Evolutionary conservation across 2,113 vertebrate genomes (phyloP), one percentile per base, ranked within the genome.

Genomic region (Malaclemys terrapin): DNA sequence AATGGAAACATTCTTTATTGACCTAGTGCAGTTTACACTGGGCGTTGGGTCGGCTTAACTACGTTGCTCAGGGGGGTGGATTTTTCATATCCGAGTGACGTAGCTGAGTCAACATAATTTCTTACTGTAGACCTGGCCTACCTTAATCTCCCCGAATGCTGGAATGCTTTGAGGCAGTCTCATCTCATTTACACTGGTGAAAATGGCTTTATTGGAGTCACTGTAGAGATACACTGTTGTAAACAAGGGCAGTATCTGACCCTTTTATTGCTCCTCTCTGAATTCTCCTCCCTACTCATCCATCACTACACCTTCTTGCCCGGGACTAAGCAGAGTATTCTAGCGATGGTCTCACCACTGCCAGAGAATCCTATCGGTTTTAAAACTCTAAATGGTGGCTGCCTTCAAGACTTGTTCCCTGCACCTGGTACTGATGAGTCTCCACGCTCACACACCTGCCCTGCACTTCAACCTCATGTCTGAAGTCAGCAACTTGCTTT

Each of bases 141-240:
- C 25, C 24, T 10, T 24, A 57, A 57, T 96, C 95, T 89, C 83
- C 93, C 96, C 96, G 95, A 94, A 96, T 97, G 97, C 97, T 93
- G 95, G 80, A 82, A 53, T 35, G 65, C 95, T 92, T 42, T 22
- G 83, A 83, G 93, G 89, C 93, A 96, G 94, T 93, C 2, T 35
- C 14, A 69, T 17, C 62, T 82, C 5, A 11, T 87, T 76, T 84
- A 45, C 75, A 19, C 80, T 86, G 76, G 69, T 88, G 87, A 25
- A 80, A 91, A 84, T 84, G 80, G 93, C 95, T 92, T 76, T 93
- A 80, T 0, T 27, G 90, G 91, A 35, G 59, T 65, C 59, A 35
- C 29, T 62, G 29, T 90, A 88, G 94, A 88, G 80, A 90, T 1
- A 22, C 3, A 4, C 80, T 49, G 62, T n/a, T 89, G 84, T 11